Percentiles rank a stretch among this genome's conserved stretches.
Conservation (phyloP, 2,888 invertebrate genomes). For the Eurytoma californica region DNA sequence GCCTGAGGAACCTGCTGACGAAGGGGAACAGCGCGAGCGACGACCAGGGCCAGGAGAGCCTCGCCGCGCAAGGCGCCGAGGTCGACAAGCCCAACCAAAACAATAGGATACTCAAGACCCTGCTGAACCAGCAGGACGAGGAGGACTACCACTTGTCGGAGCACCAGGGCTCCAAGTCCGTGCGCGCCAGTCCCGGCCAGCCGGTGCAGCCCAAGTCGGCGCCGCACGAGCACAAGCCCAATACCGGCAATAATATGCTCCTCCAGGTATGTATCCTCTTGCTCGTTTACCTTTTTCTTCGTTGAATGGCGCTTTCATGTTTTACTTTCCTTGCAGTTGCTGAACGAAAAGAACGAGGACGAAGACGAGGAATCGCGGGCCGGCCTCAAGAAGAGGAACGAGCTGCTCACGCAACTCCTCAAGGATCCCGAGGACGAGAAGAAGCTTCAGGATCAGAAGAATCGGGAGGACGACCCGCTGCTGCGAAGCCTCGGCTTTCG, state of each 20-base stretch:
- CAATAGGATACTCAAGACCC: constrained; percentile 78
- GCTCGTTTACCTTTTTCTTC: background rate
- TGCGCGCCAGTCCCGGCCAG: constrained; percentile 38
- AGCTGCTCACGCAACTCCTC: constrained; percentile 79
- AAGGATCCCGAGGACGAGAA: constrained; percentile 77
- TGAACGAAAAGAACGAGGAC: constrained; percentile 89
- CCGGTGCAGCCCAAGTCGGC: constrained; percentile 26
- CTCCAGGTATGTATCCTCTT: constrained; percentile 76
- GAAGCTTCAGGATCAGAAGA: constrained; percentile 69
- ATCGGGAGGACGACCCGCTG: constrained; percentile 77
- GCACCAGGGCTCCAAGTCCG: constrained; percentile 12
- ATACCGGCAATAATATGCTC: constrained; percentile 78
- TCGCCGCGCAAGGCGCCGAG: constrained; percentile 48
- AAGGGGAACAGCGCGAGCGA: constrained; percentile 68
- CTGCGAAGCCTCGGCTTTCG: constrained; percentile 78
- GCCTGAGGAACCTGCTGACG: constrained; percentile 76
- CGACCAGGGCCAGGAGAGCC: constrained; percentile 62
- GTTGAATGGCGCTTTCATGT: background rate
- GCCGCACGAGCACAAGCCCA: constrained; percentile 56
- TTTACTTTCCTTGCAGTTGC: constrained; percentile 77
- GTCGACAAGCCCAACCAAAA: constrained; percentile 73
- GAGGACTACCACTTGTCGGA: constrained; percentile 76
- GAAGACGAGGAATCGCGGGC: constrained; percentile 82
- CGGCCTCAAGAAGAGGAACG: constrained; percentile 79
- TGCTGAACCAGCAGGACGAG: constrained; percentile 82